Evolutionary conservation across 2,888 invertebrate species (phyloP).

Genomic region (Ormyrus pomaceus): DNA sequence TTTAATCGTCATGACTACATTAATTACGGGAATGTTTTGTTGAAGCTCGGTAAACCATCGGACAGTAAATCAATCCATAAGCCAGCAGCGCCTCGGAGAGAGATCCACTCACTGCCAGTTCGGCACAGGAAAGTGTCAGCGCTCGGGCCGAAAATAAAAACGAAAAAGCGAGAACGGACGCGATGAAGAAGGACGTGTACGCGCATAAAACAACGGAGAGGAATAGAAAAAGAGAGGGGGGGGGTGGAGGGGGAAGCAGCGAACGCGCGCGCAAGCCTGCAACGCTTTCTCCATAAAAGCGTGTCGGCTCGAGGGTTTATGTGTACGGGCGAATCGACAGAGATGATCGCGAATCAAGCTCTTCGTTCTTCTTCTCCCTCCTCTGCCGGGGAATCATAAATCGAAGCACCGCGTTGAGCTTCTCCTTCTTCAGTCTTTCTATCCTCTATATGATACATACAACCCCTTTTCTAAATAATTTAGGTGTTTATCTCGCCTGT

Average conservation of each 20-base stretch:
- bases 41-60: too few relatives aligned
- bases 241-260: neutral
- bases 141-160: conserved; percentile 12
- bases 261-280: neutral
- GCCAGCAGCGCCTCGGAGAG: too few relatives aligned
- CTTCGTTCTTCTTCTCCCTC: neutral
- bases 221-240: neutral
- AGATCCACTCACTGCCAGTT: too few relatives aligned
- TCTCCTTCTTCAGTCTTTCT: conserved; percentile 1
- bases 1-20: too few relatives aligned
- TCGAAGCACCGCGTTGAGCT: neutral
- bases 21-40: too few relatives aligned
- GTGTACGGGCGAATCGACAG: conserved; percentile 14
- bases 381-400: conserved; percentile 1
- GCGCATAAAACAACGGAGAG: too few relatives aligned
- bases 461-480: conserved; percentile 20
- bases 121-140: too few relatives aligned
- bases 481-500: neutral
- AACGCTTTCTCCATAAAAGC: conserved; percentile 30
- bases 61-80: too few relatives aligned
- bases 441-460: neutral
- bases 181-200: too few relatives aligned
- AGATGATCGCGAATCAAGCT: neutral
- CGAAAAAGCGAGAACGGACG: too few relatives aligned
- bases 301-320: conserved; percentile 20